Evolutionary conservation across 1,140 invertebrate genomes (phyloP), one percentile per base, ranked within the genome.

Genomic region (Gryon sp.): DNA sequence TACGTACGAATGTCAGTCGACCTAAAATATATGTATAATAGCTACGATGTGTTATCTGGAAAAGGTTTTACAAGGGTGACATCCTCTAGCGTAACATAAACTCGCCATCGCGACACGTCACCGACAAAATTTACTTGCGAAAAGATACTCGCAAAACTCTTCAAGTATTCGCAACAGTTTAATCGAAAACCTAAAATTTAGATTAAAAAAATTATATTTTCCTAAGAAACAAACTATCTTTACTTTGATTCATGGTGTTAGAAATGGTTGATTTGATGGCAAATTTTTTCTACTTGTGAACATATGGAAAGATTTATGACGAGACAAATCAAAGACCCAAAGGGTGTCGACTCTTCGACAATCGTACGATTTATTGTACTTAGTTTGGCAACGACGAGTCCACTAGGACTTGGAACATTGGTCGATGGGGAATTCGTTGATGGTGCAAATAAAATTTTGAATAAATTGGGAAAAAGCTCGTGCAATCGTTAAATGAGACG

Each of bases 31-130:
- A 79, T 63, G 34, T 74, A 75, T 69, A 70, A 20, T 80, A 63
- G 53, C 48, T 60, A 68, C 83, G 81, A 86, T 86, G 83, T 75
- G 84, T 88, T 88, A 88, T 88, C 86, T 82, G 83, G 66, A 83
- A 87, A 87, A 86, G 84, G 86, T 87, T 88, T 87, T 85, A 87
- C 86, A 87, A 88, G 86, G 87, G 86, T 83, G 84, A 87, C 86
- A 87, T 87, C 87, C 86, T 86, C 80, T 48, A 79, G 82, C 76
- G 80, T 83, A 83, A 77, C 76, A 87, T 87, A 86, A 88, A 87
- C 82, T 84, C 83, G 82, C 70, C 82, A 81, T 81, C 78, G 78
- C 53, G 80, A 69, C 66, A 78, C 53, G 66, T 79, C 70, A 73
- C 40, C 53, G 36, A 59, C 36, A 60, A 38, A 60, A 55, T 48